Evolutionary conservation across 2,113 vertebrate species (phyloP), one percentile per base, ranked within the genome.

Genomic region (Rallus limicola): DNA sequence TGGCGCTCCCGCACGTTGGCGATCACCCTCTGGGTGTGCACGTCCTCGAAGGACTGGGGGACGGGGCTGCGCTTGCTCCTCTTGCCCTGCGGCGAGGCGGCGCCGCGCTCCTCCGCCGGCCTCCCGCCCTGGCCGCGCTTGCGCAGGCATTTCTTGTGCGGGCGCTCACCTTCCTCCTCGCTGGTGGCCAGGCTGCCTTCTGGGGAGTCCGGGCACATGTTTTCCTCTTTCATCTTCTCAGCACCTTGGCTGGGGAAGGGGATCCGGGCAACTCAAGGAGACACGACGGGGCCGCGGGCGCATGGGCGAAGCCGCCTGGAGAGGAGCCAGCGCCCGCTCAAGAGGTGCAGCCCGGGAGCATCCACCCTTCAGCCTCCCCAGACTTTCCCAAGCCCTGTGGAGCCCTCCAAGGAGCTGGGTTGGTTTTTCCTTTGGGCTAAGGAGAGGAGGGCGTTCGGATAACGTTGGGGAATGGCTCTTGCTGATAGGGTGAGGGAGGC

Each of bases 1-100:
- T 99, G 99, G 11, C 99, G 98, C 59, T 99, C 99, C 29, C 99
- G 98, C 82, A 99, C 99, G 21, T 99, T 99, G 97, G 98, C 98
- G 12, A 99, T 99, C n/a, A 98, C 98, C 0, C 99, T 97, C 88
- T 99, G 99, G 5, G 98, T 98, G 93, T 99, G 98, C 82, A 97
- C 97, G 72, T 99, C 98, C 97, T 99, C 99, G 9, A 98, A 98
- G 56, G 98, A 97, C 76, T 97, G 97, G 6, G 98, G 98, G 20
- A 88, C 76, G 3, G 98, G 97, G 88, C 98, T 97, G 38, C 97
- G 96, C 64, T 95, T 95, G 96, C 84, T 98, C 63, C 90, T 96
- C 88, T 86, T 98, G 97, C 69, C 97, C 97, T 96, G 98, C 3
- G 46, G 98, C 0, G 97, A 84, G 11, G 98, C 96, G 64, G 96